phyloP scores from a whole-genome alignment of 2,797 vertebrate species.

The Hylomyscus alleni region DNA sequence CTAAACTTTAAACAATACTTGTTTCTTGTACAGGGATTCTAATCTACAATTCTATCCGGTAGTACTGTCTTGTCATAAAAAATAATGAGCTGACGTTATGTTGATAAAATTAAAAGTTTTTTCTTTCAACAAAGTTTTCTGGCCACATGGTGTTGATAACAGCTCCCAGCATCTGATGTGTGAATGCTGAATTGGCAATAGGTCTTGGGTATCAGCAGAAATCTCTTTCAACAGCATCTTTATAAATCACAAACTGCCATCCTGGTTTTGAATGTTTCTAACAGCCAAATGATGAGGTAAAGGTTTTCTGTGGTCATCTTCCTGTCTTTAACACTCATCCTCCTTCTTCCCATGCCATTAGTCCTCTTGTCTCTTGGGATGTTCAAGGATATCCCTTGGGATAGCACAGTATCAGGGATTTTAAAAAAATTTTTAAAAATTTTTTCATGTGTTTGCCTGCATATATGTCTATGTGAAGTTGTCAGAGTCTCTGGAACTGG shows the following conservation, averaged over 20 bases:
- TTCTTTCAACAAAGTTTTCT: conserved; percentile 63
- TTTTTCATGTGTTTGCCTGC: no score
- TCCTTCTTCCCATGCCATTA: background rate
- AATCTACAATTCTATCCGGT: background rate
- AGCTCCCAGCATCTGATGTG: conserved; percentile 75
- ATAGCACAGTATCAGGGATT: no score
- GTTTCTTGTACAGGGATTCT: background rate
- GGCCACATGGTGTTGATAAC: conserved; percentile 75
- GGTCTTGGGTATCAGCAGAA: conserved; percentile 47
- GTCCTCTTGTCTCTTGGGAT: background rate
- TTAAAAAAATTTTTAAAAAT: no score
- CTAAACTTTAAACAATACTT: background rate
- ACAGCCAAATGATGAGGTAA: background rate
- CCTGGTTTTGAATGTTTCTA: conserved; percentile 27
- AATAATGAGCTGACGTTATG: conserved; percentile 3
- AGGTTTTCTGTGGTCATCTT: background rate
- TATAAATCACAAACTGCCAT: conserved; percentile 59
- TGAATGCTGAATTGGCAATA: conserved; percentile 75
- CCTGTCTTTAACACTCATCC: background rate
- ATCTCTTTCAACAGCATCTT: conserved; percentile 62
- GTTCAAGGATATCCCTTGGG: background rate
- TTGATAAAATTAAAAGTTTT: conserved; percentile 54
- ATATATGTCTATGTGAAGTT: no score
- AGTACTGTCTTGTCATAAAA: conserved; percentile 16
- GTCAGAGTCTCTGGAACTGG: no score